Evolutionary conservation across 1,140 invertebrate species (phyloP), one percentile per base, ranked within the genome.

Genomic region (Drosophila pandora): DNA sequence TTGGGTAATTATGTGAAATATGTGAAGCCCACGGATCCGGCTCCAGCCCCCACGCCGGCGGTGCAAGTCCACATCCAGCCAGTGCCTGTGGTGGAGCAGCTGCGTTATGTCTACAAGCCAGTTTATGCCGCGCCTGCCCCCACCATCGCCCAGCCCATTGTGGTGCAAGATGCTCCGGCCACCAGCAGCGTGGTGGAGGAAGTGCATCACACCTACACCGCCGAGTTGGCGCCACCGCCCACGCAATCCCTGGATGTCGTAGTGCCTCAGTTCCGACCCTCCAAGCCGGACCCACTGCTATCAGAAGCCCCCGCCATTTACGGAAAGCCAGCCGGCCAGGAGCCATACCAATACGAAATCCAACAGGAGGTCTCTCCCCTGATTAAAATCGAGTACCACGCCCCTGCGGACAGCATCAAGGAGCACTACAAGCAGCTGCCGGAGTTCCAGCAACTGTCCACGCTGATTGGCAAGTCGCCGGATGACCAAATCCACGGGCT

Each of bases 401-500:
- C 76, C 9, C 83, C 76, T 0, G 54, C 65, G 5, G 80, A 91
- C 9, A 50, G 50, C 5, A n/a, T 83, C 7, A 91, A 89, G 39
- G 79, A 85, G 22, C 72, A 90, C 53, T 91, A 85, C 52, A 91
- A 91, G 23, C 73, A 90, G 6, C 39, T 85, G 37, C 76, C 76
- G 1, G 88, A 91, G 50, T 91, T 91, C 28, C 75, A 78, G 9
- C 79, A 90, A 21, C 63, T 91, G 10, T 91, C 90, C 13, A 77
- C 90, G 1, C 49, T 91, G 3, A 81, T 91, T 3, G 90, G 90
- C 49, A 91, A 91, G 39, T 91, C 90, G 0, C 88, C 90, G 0
- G 84, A 90, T n/a, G 90, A 91, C 57, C 90, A 91, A 62, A 90
- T 91, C 37, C 90, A 91, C 12, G 90, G 90, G 1, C 59, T 91